Base-by-base conservation (phyloP, 2,797 vertebrate species). In the Clarias pachynema region DNA sequence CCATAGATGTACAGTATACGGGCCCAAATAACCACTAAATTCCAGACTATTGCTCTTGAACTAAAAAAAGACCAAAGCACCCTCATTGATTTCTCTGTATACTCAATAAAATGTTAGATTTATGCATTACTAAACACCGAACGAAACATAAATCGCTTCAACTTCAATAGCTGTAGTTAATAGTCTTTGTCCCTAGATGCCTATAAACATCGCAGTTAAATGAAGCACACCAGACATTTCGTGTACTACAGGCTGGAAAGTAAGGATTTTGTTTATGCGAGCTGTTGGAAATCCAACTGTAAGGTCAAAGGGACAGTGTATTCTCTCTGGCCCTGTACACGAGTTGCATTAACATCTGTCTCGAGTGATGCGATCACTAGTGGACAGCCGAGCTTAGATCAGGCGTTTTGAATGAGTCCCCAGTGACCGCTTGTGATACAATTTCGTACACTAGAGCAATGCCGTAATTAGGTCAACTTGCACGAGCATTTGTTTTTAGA, bases 111-210 rank as follows among this genome's bases (percentile, higher is more conserved):
- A 90, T 90, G 89, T 85, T 78, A 68, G 82, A 44, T 84, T 91
- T 90, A 86, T 90, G 87, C 83, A 24, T 88, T 84, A 91, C 85
- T 91, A 91, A 89, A 92, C 89, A 90, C 88, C 82, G 89, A 89
- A 0, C 29, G 10, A 49, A 62, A 75, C 8, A 24, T 40, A 31
- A 59, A 83, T 65, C 18, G 53, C 26, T 44, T 44, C 14, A 60
- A 34, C 29, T 31, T 78, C 75, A 34, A 59, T 57, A 20, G 3
- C 15, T 44, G 40, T 12, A 62, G 57, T 63, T 24, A 31, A 49
- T 20, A 14, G 9, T 18, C 81, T 31, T 56, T 18, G 26, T 31
- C 37, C n/a, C 24, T 75, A 4, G 44, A 26, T 6, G 8, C 16
- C 49, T 15, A 56, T 49, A 18, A 31, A 29, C 16, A 65, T 29